phyloP scores from a whole-genome alignment of 2,888 invertebrate species.

The Parnassius orleans region DNA sequence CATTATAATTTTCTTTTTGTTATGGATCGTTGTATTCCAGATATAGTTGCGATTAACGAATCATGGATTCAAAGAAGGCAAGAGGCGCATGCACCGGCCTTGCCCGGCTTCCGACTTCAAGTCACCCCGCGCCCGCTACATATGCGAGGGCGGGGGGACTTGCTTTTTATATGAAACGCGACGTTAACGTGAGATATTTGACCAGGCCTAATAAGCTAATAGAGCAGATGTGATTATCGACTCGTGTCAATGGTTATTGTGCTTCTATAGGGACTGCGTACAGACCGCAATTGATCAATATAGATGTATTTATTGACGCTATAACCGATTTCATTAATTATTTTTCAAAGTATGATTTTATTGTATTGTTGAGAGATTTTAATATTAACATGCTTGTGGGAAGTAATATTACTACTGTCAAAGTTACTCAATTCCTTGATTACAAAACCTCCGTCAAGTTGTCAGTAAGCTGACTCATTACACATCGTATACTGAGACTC shows the following conservation, averaged over 20 bases:
- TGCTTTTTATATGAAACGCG: constrained; percentile 30
- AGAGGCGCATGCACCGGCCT: constrained; percentile 28
- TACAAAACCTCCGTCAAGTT: too few relatives aligned
- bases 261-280: constrained; percentile 32
- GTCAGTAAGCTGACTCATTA: too few relatives aligned
- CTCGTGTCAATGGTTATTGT: constrained; percentile 9
- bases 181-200: too few relatives aligned
- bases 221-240: constrained; percentile 18
- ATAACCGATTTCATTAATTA: constrained; percentile 19
- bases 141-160: constrained; percentile 7
- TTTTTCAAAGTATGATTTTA: constrained; percentile 13
- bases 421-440: too few relatives aligned
- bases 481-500: too few relatives aligned
- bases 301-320: constrained; percentile 28
- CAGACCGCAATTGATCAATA: constrained; percentile 30
- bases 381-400: too few relatives aligned
- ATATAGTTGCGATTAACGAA: too few relatives aligned
- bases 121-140: constrained; percentile 2
- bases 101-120: constrained; percentile 32
- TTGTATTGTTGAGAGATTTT: too few relatives aligned
- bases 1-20: constrained; percentile 28
- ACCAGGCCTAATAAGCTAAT: constrained; percentile 1
- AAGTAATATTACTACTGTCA: constrained; percentile 2
- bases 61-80: constrained; percentile 34
- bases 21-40: constrained; percentile 16